Evolutionary conservation across 2,888 invertebrate species (phyloP).

Genomic region (Mechanitis messenoides): DNA sequence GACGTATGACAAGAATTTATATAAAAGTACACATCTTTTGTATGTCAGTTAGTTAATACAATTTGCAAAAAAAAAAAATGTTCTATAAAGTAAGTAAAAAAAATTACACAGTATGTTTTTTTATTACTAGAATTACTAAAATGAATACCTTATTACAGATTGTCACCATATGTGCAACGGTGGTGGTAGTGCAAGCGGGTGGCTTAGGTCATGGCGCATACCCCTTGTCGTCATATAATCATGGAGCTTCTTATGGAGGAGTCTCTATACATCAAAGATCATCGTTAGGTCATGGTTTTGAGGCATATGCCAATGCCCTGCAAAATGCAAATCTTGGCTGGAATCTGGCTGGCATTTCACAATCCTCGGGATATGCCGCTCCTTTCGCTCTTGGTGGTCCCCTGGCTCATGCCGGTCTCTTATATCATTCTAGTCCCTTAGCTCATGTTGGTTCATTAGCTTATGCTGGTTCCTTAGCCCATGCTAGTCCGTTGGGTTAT

Average conservation of each 20-base stretch:
- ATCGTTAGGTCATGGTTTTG: conserved; percentile 25
- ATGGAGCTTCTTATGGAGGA: conserved; percentile 12
- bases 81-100: conserved; percentile 63
- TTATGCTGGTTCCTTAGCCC: conserved; percentile 20
- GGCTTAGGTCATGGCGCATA: conserved; percentile 46
- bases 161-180: conserved; percentile 53
- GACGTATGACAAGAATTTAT: conserved; percentile 56
- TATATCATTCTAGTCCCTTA: no score
- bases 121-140: not conserved
- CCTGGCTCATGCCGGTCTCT: no score
- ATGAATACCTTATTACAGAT: conserved; percentile 43
- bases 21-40: conserved; percentile 64
- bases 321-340: conserved; percentile 5
- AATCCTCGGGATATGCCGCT: conserved; percentile 17
- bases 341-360: conserved; percentile 13
- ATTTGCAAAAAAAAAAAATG: conserved; percentile 61
- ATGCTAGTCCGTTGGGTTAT: conserved; percentile 30
- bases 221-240: conserved; percentile 32
- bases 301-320: conserved; percentile 5
- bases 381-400: conserved; percentile 12
- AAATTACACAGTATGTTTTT: not conserved
- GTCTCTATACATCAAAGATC: conserved; percentile 14
- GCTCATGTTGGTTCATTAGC: no score
- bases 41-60: conserved; percentile 67
- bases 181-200: conserved; percentile 71